These are phyloP conservation scores for Myzus persicae DNA, from an alignment of 1,140 invertebrate species.

Conservation along the genomic window DNA sequence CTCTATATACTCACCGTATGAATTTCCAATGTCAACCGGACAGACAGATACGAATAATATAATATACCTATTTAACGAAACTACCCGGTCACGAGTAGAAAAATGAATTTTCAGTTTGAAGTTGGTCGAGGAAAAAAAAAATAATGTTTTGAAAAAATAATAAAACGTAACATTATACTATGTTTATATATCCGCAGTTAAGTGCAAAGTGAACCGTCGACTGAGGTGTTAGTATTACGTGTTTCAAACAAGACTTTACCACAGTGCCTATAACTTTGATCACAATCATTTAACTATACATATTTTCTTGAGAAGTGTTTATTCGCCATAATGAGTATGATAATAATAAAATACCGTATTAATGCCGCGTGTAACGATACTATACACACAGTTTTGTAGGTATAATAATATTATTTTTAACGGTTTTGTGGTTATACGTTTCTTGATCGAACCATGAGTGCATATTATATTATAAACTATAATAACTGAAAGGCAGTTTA, in stretches of 20 bases:
- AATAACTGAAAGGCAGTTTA: not conserved
- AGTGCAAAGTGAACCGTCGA: not conserved
- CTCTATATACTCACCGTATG: not conserved
- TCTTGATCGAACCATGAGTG: not conserved
- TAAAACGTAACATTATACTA: not conserved
- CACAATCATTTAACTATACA: not conserved
- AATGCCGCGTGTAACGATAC: not conserved
- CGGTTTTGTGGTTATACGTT: not conserved
- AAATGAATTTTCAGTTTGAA: not conserved
- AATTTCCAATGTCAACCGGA: not conserved
- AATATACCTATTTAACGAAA: not conserved
- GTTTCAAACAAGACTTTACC: not conserved
- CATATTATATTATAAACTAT: not conserved
- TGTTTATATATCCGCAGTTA: not conserved
- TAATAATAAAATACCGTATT: not conserved
- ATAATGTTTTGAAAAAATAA: too few relatives aligned
- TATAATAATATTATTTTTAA: constrained; percentile 17
- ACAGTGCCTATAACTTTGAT: not conserved
- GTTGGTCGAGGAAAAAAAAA: not conserved
- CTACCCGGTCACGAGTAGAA: not conserved
- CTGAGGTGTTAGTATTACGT: not conserved
- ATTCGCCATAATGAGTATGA: not conserved
- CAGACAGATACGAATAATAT: not conserved
- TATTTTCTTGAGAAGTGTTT: not conserved
- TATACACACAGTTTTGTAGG: not conserved